Evolutionary conservation across 2,888 invertebrate species (phyloP), one percentile per base, ranked within the genome.

Genomic region (Ephialtes manifestator): DNA sequence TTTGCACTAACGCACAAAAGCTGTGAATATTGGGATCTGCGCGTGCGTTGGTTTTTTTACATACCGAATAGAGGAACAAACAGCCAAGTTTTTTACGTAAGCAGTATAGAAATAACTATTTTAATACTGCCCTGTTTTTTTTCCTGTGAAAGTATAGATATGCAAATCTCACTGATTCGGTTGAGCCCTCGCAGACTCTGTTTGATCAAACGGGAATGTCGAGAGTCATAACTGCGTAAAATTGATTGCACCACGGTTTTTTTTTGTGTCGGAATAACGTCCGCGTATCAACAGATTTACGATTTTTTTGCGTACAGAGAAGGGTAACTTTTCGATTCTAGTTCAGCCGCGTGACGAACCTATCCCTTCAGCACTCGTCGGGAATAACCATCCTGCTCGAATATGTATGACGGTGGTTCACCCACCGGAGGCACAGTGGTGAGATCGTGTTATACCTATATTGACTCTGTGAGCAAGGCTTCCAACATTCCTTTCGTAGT

Each of bases 371-470:
- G 53, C 53, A 70, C 68, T 80, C 75, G 65, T 46, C 63, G 71
- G 31, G 65, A 74, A 77, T 80, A 85, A 76, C 75, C 74, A 79
- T 67, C 81, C 74, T 81, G 65, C 77, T 87, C 76, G 85, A 87
- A 87, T 86, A 86, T 86, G 80, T 70, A 86, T 87, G 85, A 87
- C 65, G 72, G 71, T 31, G 74, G 63, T 48, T 79, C 79, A 60
- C 77, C 63, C 71, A 43, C n/a, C 77, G 58, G 75, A 58, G 58
- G 71, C 43, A 39, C 43, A 75, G 60, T 71, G 74, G 75, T 83
- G 79, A 79, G 81, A 72, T 83, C 85, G 74, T 81, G 78, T 75
- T 70, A 55, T 80, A 83, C 68, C 80, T 79, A 80, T 76, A 75
- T 83, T 71, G 74, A 79, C 72, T 76, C 70, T 80, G 31, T 39